Percentiles rank a stretch among this genome's conserved stretches.
phyloP scores from a whole-genome alignment of 2,113 vertebrate species.

The Myiozetetes cayanensis region DNA sequence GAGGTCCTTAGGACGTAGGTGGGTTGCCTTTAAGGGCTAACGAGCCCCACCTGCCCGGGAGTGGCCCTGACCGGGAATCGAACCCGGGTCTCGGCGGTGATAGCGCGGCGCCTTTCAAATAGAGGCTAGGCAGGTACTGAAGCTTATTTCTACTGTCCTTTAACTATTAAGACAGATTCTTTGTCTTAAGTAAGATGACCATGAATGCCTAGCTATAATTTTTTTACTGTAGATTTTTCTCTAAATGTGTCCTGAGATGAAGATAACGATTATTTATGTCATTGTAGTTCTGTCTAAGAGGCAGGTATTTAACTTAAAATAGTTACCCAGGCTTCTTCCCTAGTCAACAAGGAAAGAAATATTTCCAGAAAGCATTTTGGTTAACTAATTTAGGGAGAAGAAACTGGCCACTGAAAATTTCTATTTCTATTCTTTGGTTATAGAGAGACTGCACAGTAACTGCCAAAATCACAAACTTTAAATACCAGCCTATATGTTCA shows the following conservation, averaged over 20 bases:
- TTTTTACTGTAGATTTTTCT: not conserved
- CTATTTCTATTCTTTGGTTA: not conserved
- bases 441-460: not conserved
- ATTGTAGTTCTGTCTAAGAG: not conserved
- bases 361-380: not conserved
- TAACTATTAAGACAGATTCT: not conserved
- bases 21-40: no score
- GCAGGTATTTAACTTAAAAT: not conserved
- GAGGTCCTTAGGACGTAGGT: no score
- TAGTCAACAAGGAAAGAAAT: rapidly evolving
- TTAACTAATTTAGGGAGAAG: not conserved
- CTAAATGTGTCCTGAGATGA: not conserved
- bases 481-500: not conserved
- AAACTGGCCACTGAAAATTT: not conserved
- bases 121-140: not conserved
- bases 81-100: no score
- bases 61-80: no score
- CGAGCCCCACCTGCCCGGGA: no score
- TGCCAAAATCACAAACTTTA: not conserved
- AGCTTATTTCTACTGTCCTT: not conserved
- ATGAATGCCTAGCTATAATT: not conserved
- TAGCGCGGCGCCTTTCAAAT: no score
- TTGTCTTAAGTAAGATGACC: not conserved
- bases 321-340: not conserved
- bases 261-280: not conserved